A percentile compares a stretch with the other conserved stretches of the same genome.
Evolutionary conservation across 1,140 invertebrate species (phyloP).

Genomic region (Idris sp.): DNA sequence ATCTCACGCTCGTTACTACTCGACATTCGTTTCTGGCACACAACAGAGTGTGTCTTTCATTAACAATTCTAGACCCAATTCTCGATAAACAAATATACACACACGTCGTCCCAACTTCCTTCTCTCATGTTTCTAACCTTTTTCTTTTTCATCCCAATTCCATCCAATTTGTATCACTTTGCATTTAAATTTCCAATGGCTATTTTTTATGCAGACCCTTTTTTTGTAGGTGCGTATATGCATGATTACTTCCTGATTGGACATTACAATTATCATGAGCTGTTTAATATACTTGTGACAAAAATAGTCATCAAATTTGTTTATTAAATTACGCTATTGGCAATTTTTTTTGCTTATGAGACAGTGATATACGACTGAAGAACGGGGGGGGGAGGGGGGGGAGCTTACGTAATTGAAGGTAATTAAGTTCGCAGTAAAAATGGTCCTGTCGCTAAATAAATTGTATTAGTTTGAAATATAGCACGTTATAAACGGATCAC

Average conservation of each 20-base stretch:
- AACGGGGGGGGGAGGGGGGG: too few species aligned
- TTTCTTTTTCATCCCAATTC: slow-evolving; percentile 42
- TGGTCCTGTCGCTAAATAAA: slow-evolving; percentile 45
- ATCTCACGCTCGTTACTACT: slow-evolving; percentile 64
- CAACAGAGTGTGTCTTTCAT: slow-evolving; percentile 54
- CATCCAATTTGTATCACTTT: slow-evolving; percentile 25
- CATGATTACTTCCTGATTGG: too few species aligned
- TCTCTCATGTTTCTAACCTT: too few species aligned
- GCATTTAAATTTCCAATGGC: too few species aligned
- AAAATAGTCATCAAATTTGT: too few species aligned
- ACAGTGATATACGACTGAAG: slow-evolving; percentile 29
- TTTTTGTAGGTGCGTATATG: too few species aligned
- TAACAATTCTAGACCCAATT: slow-evolving; percentile 54
- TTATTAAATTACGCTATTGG: slow-evolving; percentile 27
- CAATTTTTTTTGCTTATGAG: too few species aligned
- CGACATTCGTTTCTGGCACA: slow-evolving; percentile 58
- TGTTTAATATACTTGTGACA: too few species aligned
- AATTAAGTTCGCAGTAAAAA: slow-evolving; percentile 45
- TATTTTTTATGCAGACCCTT: slow-evolving; percentile 7
- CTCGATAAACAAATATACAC: slow-evolving; percentile 44
- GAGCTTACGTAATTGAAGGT: slow-evolving; percentile 42
- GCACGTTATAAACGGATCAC: slow-evolving; percentile 60
- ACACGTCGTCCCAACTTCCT: slow-evolving; percentile 17
- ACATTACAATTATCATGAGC: too few species aligned
- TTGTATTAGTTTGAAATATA: slow-evolving; percentile 56